Evolutionary conservation across 2,888 invertebrate species (phyloP), one percentile per base, ranked within the genome.

Genomic region (Notodonta ziczac): DNA sequence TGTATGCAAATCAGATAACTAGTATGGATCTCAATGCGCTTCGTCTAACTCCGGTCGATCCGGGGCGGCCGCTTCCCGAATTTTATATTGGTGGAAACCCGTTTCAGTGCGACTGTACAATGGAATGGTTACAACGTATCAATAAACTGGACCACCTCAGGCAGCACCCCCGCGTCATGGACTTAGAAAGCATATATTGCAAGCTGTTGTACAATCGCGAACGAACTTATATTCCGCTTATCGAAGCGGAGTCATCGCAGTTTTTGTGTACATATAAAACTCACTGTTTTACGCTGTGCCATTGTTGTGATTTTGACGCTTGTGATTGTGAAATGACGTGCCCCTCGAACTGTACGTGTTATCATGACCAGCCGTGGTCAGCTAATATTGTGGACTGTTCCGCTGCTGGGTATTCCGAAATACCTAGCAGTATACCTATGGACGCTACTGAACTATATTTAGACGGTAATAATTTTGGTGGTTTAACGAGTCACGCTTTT

Each of bases 311-410:
- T 88, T 99, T 98, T 90, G 98, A 98, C 88, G 98, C 98, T 59
- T 99, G 99, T 94, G 99, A 99, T 92, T 99, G 99, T 94, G 98
- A 98, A 94, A 98, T 98, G 97, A 98, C 97, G 73, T 99, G 99
- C 87, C 99, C 99, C 56, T 95, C 95, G 55, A 98, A 98, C 87
- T 99, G 99, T 94, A 97, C 97, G 65, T 99, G 99, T 86, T 98
- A 98, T 94, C 98, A 98, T 86, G 98, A 99, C 92, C 97, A 97
- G 83, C 96, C 97, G 60, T 98, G 98, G 98, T 96, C 97, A 24
- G 97, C 97, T 2, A 98, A 98, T 86, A 97, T 98, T 73, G 98
- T 98, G 73, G 98, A 98, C 89, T 98, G 98, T 90, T 97, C 97
- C 16, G 96, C 95, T 62, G 96, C 96, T 44, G 96, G 96, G 65